These are phyloP conservation scores for Meloe dianella DNA, from an alignment of 2,888 invertebrate species.

Conservation along the genomic window DNA sequence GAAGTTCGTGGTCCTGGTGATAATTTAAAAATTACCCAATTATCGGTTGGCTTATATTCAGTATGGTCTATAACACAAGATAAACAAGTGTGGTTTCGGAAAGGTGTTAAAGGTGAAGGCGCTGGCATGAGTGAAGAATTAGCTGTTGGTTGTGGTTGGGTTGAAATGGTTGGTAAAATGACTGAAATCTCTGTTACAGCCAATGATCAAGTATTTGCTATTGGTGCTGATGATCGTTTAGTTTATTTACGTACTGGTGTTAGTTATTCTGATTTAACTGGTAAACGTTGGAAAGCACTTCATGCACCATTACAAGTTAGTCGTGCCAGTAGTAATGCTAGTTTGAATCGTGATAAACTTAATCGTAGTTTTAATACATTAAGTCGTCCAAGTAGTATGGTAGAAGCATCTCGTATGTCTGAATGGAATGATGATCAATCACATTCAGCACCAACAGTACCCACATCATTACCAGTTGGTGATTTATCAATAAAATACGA, in stretches of 20 bases:
- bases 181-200: conserved; percentile 81
- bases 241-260: conserved; percentile 83
- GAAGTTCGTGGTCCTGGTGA: conserved; percentile 78
- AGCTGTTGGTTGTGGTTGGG: conserved; percentile 84
- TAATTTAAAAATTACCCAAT: conserved; percentile 73
- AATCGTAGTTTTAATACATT: conserved; percentile 71
- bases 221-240: conserved; percentile 81
- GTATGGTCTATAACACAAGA: conserved; percentile 84
- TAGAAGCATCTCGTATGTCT: conserved; percentile 64
- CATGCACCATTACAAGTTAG: conserved; percentile 83
- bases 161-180: conserved; percentile 89
- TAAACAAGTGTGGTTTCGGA: conserved; percentile 80
- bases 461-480: conserved; percentile 69
- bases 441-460: conserved; percentile 73
- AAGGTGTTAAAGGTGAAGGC: conserved; percentile 65
- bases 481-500: conserved; percentile 70
- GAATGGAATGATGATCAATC: conserved; percentile 73
- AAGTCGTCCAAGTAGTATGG: conserved; percentile 63
- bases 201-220: conserved; percentile 86
- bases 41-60: conserved; percentile 82
- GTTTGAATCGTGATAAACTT: conserved; percentile 60
- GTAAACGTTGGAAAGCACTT: conserved; percentile 84
- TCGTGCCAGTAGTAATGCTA: conserved; percentile 80
- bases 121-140: conserved; percentile 76
- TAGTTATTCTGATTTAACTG: conserved; percentile 76